These are phyloP conservation scores for Gouania willdenowi DNA, from an alignment of 2,797 vertebrate species.

Conservation along the genomic window DNA sequence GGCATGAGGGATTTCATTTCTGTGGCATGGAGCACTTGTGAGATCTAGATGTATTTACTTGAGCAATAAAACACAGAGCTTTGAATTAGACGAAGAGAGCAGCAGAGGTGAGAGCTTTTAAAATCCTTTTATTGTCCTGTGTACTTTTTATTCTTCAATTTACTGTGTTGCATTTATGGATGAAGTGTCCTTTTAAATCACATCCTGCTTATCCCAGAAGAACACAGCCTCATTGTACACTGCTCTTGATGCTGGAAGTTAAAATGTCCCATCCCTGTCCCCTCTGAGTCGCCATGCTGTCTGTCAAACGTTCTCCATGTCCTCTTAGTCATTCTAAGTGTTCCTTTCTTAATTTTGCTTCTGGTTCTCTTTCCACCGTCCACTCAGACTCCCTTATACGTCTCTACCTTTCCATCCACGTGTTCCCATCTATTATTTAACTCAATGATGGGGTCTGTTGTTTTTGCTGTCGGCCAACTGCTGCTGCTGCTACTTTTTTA, in stretches of 20 bases:
- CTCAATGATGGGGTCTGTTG: slow-evolving; percentile 58
- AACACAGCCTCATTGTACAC: slow-evolving; percentile 17
- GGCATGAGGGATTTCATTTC: no score
- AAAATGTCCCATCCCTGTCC: slow-evolving; percentile 33
- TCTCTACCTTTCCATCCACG: slow-evolving; percentile 10
- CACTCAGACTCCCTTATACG: slow-evolving; percentile 8
- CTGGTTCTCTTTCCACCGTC: slow-evolving; percentile 17
- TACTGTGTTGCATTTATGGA: slow-evolving; percentile 8
- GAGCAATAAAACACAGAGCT: slow-evolving; percentile 11
- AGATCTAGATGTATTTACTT: slow-evolving; percentile 36
- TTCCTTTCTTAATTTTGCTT: background rate
- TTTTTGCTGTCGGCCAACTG: slow-evolving; percentile 42
- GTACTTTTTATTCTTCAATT: slow-evolving; percentile 9
- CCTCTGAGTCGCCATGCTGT: slow-evolving; percentile 12
- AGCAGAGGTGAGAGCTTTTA: background rate
- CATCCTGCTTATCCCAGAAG: slow-evolving; percentile 18
- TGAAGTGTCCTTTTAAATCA: slow-evolving; percentile 43
- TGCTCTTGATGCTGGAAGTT: slow-evolving; percentile 24
- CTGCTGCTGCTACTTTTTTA: slow-evolving; percentile 31
- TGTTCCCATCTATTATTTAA: slow-evolving; percentile 71
- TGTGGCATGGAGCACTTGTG: slow-evolving; percentile 10
- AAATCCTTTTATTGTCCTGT: slow-evolving; percentile 10
- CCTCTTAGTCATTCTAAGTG: background rate
- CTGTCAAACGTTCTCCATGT: background rate
- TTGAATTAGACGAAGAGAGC: background rate